Evolutionary conservation across 2,888 invertebrate genomes (phyloP), one percentile per base, ranked within the genome.

Genomic region (Digitonthophagus gazella): DNA sequence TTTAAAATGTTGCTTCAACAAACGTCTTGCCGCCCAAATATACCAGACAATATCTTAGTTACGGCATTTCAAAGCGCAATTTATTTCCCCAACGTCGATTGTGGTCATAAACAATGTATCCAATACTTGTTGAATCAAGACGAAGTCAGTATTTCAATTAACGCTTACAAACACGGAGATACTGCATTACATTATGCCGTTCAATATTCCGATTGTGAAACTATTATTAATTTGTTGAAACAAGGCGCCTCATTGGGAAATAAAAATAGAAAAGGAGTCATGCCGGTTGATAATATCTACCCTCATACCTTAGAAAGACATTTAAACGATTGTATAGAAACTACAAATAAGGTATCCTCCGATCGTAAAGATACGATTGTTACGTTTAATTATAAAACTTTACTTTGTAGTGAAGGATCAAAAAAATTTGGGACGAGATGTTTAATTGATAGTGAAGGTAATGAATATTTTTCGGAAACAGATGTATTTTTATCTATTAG

Each of bases 241-340:
- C 85, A 86, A 67, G 93, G 93, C n/a, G 91, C 93, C 6, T 92
- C 91, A 77, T 86, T 94, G 19, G 92, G 92, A 0, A 84, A 88
- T 55, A 86, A 86, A 74, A 90, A 90, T 77, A 83, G 83, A 64
- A 90, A 90, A 73, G 85, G 87, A 64, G 87, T 89, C 66, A 87
- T 92, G 68, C 91, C 93, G 6, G 83, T 94, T 28, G 88, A 90
- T 64, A 90, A 93, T 75, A 90, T 95, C 55, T 86, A 88, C 69
- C 87, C 90, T 0, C 87, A 88, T 74, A 84, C 89, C 11, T 81
- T 95, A 22, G 89, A 91, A 79, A 85, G 88, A 19, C 92, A 90
- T 78, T 86, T 95, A 68, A 90, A 94, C 77, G 87, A 88, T 74
- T 94, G 93, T 78, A 84, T 95, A 58, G 86, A 86, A 57, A 88